Percentiles rank a stretch among this genome's conserved stretches.
These are phyloP conservation scores for Xestoiulus laeticollis DNA, from an alignment of 2,888 invertebrate genomes.

Conservation along the genomic window DNA sequence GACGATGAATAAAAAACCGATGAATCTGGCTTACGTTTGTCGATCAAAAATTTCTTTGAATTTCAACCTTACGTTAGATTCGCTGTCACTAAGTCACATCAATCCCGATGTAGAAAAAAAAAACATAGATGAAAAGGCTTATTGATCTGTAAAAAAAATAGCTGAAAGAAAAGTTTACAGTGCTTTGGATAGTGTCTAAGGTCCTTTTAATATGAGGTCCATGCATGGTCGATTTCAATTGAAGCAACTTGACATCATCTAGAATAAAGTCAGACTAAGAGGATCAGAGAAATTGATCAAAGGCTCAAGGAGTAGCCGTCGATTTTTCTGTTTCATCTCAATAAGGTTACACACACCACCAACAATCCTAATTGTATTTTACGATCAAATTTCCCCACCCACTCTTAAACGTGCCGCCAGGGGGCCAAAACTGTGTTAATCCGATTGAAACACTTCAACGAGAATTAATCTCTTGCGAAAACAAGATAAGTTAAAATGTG, in stretches of 20 bases:
- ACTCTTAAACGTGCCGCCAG: neutral
- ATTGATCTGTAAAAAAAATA: conserved; percentile 10
- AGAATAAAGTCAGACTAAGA: conserved; percentile 21
- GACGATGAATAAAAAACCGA: neutral
- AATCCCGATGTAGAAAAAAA: neutral
- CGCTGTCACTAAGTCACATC: conserved; percentile 31
- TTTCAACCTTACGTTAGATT: neutral
- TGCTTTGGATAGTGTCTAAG: neutral
- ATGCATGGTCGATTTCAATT: conserved; percentile 29
- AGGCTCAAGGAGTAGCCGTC: conserved; percentile 15
- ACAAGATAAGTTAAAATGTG: neutral
- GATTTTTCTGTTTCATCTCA: conserved; percentile 36
- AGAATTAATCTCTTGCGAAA: neutral
- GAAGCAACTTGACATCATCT: conserved; percentile 38
- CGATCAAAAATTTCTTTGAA: neutral
- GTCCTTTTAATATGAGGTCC: conserved; percentile 38
- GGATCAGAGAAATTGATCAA: conserved; percentile 41
- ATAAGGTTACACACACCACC: conserved; percentile 35
- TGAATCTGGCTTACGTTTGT: neutral
- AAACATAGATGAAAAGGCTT: conserved; percentile 30
- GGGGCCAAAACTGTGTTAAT: neutral
- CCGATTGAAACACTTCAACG: conserved; percentile 29
- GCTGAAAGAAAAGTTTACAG: conserved; percentile 13
- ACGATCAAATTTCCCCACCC: conserved; percentile 18
- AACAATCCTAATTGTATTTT: conserved; percentile 40